These are phyloP conservation scores for Alouatta palliata DNA, from an alignment of 2,113 vertebrate species.

Conservation along the genomic window DNA sequence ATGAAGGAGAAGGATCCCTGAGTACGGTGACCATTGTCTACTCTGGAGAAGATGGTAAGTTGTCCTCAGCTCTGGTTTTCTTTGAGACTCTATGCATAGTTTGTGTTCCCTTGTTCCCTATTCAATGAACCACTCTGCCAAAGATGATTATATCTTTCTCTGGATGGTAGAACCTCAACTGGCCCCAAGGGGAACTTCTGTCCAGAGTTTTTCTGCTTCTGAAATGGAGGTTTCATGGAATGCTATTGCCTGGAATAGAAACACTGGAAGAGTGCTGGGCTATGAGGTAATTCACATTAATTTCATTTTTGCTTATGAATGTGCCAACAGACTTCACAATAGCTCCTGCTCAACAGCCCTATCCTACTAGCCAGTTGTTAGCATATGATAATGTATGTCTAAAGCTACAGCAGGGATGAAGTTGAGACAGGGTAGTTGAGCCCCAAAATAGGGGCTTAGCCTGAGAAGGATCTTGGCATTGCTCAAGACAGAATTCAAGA, in stretches of 20 bases:
- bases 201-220: conserved; percentile 86
- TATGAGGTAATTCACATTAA: conserved; percentile 87
- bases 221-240: conserved; percentile 92
- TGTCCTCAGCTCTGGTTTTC: fast-evolving
- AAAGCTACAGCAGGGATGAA: not conserved
- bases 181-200: conserved; percentile 84
- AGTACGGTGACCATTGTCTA: conserved; percentile 85
- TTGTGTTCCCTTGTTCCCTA: not conserved
- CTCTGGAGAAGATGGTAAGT: conserved; percentile 91
- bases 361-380: not conserved
- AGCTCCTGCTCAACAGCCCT: not conserved
- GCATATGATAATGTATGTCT: not conserved
- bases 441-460: no score
- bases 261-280: conserved; percentile 88
- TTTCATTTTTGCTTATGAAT: not conserved
- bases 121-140: not conserved
- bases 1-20: conserved; percentile 88
- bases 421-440: not conserved
- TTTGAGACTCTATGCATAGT: not conserved
- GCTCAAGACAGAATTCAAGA: no score
- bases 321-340: fast-evolving
- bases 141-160: conserved; percentile 28
- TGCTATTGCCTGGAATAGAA: conserved; percentile 84
- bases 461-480: no score
- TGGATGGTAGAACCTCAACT: conserved; percentile 86